Evolutionary conservation across 2,113 vertebrate species (phyloP).

Genomic region (Meriones unguiculatus): DNA sequence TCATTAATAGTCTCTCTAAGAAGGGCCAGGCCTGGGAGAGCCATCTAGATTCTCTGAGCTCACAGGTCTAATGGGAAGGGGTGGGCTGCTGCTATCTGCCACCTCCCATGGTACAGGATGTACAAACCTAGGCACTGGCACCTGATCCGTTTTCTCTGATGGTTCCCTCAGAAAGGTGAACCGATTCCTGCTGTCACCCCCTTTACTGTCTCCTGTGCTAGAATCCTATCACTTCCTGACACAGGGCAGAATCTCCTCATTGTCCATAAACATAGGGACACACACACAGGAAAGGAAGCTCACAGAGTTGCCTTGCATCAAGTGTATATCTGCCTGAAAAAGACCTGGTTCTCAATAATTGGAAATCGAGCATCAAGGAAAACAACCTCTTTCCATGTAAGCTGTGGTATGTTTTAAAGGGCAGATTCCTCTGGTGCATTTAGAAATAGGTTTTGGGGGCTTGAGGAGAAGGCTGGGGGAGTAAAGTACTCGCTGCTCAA

Average conservation of each 20-base stretch:
- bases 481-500: too few relatives aligned
- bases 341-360: background rate
- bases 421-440: background rate
- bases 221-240: background rate
- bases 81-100: background rate
- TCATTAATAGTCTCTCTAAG: constrained; percentile 72
- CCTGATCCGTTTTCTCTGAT: background rate
- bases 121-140: background rate
- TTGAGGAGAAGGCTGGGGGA: background rate
- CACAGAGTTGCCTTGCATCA: background rate
- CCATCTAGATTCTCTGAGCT: constrained; percentile 13
- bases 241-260: background rate
- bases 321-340: background rate
- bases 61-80: background rate
- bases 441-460: background rate
- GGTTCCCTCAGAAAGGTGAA: background rate
- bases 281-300: background rate
- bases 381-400: too few relatives aligned
- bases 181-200: background rate
- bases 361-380: background rate
- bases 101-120: background rate
- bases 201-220: rapidly evolving
- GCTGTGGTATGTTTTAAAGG: background rate
- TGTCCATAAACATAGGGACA: background rate
- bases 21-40: constrained; percentile 59